These are phyloP conservation scores for Ophioninae sp. DNA, from an alignment of 2,888 invertebrate genomes.

Conservation along the genomic window DNA sequence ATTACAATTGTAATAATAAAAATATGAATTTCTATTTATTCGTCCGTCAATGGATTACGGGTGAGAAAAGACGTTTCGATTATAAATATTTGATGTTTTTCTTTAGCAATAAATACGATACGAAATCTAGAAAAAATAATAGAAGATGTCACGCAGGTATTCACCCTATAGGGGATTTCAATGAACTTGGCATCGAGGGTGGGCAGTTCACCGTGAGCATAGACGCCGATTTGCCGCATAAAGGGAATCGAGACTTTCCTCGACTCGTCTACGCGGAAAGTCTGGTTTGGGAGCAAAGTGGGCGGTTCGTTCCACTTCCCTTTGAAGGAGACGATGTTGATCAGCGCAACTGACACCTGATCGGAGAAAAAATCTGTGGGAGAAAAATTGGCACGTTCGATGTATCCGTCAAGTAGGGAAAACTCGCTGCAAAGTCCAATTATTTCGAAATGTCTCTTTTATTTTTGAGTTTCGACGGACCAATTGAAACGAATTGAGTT, in stretches of 20 bases:
- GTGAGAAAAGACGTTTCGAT: too few relatives aligned
- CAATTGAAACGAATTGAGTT: too few relatives aligned
- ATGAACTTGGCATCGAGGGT: slow-evolving; percentile 84
- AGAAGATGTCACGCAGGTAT: too few relatives aligned
- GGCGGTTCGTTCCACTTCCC: not conserved
- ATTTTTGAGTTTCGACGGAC: too few relatives aligned
- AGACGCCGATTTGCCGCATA: slow-evolving; percentile 85
- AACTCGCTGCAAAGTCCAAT: not conserved
- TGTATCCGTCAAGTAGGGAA: not conserved
- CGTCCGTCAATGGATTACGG: too few relatives aligned
- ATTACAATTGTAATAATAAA: too few relatives aligned
- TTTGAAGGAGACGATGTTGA: slow-evolving; percentile 16
- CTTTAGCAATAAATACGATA: too few relatives aligned
- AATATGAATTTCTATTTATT: too few relatives aligned
- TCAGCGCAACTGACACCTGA: not conserved
- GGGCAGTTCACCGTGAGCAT: slow-evolving; percentile 80
- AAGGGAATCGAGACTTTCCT: slow-evolving; percentile 85
- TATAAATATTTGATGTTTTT: too few relatives aligned
- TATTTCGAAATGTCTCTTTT: too few relatives aligned
- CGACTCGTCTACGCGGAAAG: slow-evolving; percentile 86
- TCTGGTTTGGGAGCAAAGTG: slow-evolving; percentile 86
- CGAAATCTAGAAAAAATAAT: too few relatives aligned
- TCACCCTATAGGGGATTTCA: slow-evolving; percentile 85
- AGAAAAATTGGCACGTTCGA: not conserved
- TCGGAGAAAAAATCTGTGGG: not conserved